These are phyloP conservation scores for Muricea muricata DNA, from an alignment of 92 coral and sea anemone species.

Conservation along the genomic window DNA sequence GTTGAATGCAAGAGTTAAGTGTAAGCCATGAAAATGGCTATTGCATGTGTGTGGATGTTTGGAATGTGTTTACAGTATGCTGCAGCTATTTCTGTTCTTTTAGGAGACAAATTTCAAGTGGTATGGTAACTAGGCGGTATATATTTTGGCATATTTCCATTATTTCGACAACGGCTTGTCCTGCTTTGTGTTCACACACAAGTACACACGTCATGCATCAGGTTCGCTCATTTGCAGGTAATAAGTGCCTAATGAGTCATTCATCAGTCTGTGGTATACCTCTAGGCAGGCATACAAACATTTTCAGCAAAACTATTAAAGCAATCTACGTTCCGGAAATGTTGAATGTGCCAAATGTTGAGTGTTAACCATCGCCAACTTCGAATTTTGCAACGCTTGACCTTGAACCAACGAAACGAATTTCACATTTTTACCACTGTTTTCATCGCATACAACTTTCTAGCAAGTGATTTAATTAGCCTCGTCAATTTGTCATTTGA, in stretches of 20 bases:
- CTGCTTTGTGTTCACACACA: neutral
- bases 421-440: neutral
- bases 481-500: neutral
- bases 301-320: slow-evolving; percentile 18
- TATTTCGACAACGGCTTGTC: neutral
- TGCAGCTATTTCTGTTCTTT: too few relatives aligned
- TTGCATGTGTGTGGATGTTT: too few relatives aligned
- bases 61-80: too few relatives aligned
- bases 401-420: slow-evolving; percentile 2
- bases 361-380: neutral
- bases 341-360: too few relatives aligned
- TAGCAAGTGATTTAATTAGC: neutral
- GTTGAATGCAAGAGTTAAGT: too few relatives aligned
- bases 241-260: neutral
- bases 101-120: too few relatives aligned
- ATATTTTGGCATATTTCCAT: neutral
- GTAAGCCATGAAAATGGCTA: too few relatives aligned
- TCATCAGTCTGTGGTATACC: slow-evolving; percentile 10
- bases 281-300: neutral
- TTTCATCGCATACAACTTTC: neutral
- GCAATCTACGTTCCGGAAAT: slow-evolving; percentile 23
- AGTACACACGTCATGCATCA: neutral
- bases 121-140: too few relatives aligned
- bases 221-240: neutral
- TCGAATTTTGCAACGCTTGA: neutral